Conservation (phyloP, 2,113 vertebrate genomes). For the Gallinago paraguaiae region DNA sequence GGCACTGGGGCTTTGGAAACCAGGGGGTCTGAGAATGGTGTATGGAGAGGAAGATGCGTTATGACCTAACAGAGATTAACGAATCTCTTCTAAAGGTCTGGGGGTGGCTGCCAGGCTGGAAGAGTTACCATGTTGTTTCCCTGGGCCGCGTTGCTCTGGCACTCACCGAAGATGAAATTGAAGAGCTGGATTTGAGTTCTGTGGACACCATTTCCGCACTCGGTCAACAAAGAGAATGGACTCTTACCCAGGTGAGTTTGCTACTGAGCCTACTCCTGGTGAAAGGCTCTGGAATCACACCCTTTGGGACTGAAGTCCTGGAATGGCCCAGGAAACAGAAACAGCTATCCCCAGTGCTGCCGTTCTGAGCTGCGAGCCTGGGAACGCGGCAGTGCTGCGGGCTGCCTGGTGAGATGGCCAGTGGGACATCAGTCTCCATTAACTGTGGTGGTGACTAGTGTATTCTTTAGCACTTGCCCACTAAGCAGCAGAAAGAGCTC, state of each 20-base stretch:
- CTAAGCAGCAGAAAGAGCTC: neutral
- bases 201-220: slow-evolving; percentile 73
- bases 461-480: neutral
- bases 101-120: slow-evolving; percentile 72
- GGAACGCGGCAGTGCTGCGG: no score
- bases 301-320: neutral
- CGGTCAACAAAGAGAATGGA: slow-evolving; percentile 74
- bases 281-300: neutral
- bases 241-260: slow-evolving; percentile 64
- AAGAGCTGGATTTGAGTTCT: slow-evolving; percentile 75
- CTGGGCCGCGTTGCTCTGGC: slow-evolving; percentile 77
- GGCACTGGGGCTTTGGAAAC: neutral
- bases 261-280: neutral
- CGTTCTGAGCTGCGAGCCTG: neutral
- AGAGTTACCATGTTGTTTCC: slow-evolving; percentile 70
- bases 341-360: neutral
- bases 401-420: neutral
- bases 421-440: neutral
- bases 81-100: slow-evolving; percentile 66
- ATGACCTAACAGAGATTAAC: neutral
- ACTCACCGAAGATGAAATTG: slow-evolving; percentile 71
- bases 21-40: neutral
- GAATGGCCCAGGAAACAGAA: neutral
- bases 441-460: neutral
- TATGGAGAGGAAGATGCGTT: neutral